Conservation (phyloP, 2,797 vertebrate species). For the Scomberomorus guttatus region DNA sequence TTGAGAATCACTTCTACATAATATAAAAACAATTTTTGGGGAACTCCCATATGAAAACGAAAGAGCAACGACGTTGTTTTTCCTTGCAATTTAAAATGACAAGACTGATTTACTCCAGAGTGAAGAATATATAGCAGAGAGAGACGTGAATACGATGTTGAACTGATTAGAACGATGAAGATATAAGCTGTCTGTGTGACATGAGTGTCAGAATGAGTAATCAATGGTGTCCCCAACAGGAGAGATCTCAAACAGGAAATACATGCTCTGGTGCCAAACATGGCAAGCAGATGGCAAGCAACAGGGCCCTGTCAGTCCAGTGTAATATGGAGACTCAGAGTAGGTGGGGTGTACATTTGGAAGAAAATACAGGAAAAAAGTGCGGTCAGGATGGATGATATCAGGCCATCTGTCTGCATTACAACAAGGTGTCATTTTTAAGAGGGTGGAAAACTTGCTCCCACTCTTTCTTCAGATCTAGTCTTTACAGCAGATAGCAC, state of each 20-base stretch:
- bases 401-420: constrained; percentile 79
- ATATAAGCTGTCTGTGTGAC: constrained; percentile 36
- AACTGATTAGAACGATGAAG: constrained; percentile 18
- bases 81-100: constrained; percentile 31
- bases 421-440: constrained; percentile 68
- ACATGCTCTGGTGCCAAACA: constrained; percentile 59
- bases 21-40: constrained; percentile 27
- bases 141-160: constrained; percentile 16
- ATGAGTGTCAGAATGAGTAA: constrained; percentile 47
- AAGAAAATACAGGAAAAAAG: constrained; percentile 46
- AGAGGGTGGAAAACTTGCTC: constrained; percentile 63
- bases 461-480: constrained; percentile 56
- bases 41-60: constrained; percentile 27
- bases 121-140: constrained; percentile 4
- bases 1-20: constrained; percentile 26
- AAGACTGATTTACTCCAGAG: constrained; percentile 12
- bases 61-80: neutral
- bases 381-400: constrained; percentile 60
- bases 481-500: constrained; percentile 38
- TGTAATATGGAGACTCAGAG: constrained; percentile 26
- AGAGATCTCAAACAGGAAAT: constrained; percentile 63
- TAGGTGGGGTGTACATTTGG: constrained; percentile 53
- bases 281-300: constrained; percentile 80
- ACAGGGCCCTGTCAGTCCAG: constrained; percentile 72
- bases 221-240: constrained; percentile 57